phyloP scores from a whole-genome alignment of 2,888 invertebrate genomes.

The Crocallis elinguaria region DNA sequence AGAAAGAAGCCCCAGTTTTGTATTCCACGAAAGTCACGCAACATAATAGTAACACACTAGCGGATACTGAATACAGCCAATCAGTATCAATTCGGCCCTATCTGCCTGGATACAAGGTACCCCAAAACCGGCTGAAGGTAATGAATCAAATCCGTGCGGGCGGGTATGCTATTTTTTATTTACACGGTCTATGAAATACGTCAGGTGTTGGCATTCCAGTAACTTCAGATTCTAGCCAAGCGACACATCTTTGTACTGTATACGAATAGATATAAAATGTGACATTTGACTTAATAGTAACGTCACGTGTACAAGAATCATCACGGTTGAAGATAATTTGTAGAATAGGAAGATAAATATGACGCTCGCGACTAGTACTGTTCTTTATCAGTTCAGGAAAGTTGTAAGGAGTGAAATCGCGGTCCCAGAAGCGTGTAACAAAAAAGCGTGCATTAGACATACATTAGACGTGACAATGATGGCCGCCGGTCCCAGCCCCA shows the following conservation, averaged over 20 bases:
- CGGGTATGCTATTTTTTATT: background rate
- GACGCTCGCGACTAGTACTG: too few relatives aligned
- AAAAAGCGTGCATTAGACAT: constrained; percentile 55
- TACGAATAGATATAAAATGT: too few relatives aligned
- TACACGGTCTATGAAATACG: background rate
- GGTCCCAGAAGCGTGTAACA: constrained; percentile 6
- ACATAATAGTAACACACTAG: background rate
- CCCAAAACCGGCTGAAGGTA: background rate
- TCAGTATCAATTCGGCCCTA: constrained; percentile 6
- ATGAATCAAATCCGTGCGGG: background rate
- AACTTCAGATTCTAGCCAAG: too few relatives aligned
- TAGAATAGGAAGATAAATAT: too few relatives aligned
- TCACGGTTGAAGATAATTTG: too few relatives aligned
- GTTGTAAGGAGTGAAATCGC: background rate
- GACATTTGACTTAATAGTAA: too few relatives aligned
- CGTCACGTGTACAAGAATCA: too few relatives aligned
- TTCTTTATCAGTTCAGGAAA: background rate
- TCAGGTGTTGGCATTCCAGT: too few relatives aligned
- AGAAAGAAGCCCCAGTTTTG: constrained; percentile 7
- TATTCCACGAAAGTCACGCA: constrained; percentile 16
- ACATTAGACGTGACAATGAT: constrained; percentile 90
- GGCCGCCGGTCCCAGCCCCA: constrained; percentile 94
- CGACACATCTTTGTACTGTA: too few relatives aligned
- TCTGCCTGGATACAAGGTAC: background rate
- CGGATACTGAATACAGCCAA: constrained; percentile 6